Percentiles rank a stretch among this genome's conserved stretches.
These are phyloP conservation scores for Philaenus spumarius DNA, from an alignment of 1,140 invertebrate species.

Conservation along the genomic window DNA sequence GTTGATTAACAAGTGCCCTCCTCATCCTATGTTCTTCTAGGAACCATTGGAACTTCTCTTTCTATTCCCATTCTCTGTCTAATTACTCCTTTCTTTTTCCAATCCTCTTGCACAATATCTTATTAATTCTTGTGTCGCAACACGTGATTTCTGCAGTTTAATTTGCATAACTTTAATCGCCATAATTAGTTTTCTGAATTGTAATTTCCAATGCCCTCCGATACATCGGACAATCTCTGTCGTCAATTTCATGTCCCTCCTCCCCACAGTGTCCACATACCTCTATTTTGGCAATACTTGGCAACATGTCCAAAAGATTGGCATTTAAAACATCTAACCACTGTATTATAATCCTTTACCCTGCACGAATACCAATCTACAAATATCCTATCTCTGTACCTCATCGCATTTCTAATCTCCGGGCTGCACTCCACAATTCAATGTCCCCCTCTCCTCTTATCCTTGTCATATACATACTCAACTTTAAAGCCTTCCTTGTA, in stretches of 20 bases:
- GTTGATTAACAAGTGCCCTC: too few species aligned
- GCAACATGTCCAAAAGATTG: constrained; percentile 18
- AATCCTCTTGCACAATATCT: too few species aligned
- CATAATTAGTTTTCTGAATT: too few species aligned
- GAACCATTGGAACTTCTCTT: too few species aligned
- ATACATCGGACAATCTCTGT: not conserved
- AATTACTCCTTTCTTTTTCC: too few species aligned
- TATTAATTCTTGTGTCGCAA: too few species aligned
- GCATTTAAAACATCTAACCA: constrained; percentile 22
- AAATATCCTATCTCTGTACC: not conserved
- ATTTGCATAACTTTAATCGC: too few species aligned
- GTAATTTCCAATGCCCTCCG: too few species aligned
- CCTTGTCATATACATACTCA: not conserved
- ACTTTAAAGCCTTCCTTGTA: too few species aligned
- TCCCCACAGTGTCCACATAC: not conserved
- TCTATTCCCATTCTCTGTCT: too few species aligned
- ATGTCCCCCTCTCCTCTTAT: not conserved
- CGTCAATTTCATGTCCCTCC: not conserved
- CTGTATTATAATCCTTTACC: constrained; percentile 8
- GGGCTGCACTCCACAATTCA: constrained; percentile 2
- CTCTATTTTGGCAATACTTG: not conserved
- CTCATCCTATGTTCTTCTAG: too few species aligned
- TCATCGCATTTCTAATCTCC: not conserved
- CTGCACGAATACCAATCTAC: constrained; percentile 2
- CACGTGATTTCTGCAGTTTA: too few species aligned